These are phyloP conservation scores for Ceramica pisi DNA, from an alignment of 2,888 invertebrate species.

Conservation along the genomic window DNA sequence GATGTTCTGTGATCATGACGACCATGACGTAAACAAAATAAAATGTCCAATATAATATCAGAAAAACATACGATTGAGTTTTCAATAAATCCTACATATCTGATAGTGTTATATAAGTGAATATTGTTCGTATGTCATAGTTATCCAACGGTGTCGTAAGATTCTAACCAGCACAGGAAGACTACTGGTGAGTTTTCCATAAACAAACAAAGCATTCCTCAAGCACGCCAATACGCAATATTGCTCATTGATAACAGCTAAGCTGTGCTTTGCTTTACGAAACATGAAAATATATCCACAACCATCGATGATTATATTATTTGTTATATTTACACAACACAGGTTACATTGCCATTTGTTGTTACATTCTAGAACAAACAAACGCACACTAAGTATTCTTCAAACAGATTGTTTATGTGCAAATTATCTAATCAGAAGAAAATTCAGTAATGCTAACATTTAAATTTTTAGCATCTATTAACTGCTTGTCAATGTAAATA, in stretches of 20 bases:
- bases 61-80: conserved; percentile 15
- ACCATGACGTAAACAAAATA: conserved; percentile 65
- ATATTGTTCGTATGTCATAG: conserved; percentile 14
- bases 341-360: neutral
- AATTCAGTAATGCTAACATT: neutral
- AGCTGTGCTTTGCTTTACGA: neutral
- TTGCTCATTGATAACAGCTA: neutral
- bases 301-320: neutral
- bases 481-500: too few species aligned
- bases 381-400: neutral
- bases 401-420: conserved; percentile 12
- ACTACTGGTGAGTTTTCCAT: conserved; percentile 41
- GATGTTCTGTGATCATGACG: neutral
- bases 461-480: too few species aligned
- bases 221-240: conserved; percentile 3
- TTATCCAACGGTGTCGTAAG: conserved; percentile 10
- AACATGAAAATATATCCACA: neutral
- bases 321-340: neutral
- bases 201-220: conserved; percentile 50
- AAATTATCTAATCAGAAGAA: neutral
- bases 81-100: conserved; percentile 11
- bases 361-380: conserved; percentile 9
- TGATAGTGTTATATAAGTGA: conserved; percentile 24
- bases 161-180: conserved; percentile 18
- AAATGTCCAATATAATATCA: conserved; percentile 26